Evolutionary conservation across 2,113 vertebrate species (phyloP), one percentile per base, ranked within the genome.

Genomic region (Psophia crepitans): DNA sequence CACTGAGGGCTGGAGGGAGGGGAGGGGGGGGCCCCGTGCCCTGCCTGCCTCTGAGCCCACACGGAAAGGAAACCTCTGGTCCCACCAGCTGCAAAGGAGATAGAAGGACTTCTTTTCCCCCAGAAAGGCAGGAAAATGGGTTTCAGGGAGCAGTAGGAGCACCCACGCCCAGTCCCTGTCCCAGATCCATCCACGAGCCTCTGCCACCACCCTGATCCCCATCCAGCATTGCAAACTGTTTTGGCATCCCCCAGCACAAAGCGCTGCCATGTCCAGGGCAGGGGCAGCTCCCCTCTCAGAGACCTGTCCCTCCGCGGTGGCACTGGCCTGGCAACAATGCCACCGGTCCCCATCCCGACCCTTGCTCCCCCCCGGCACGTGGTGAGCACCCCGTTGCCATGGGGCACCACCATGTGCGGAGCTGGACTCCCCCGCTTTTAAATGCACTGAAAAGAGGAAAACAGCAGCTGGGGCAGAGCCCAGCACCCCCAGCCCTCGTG

Each of bases 321-420:
- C 68, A 32, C 53, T 24, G 77, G 14, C 28, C 78, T 56, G 53
- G 53, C 71, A 89, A 68, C 57, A 73, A 18, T 9, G n/a, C 33
- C 49, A 13, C 33, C 3, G 1, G 8, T 46, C 6, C 57, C 53
- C n/a, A n/a, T 23, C n/a, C 43, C 10, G 7, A 32, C 28, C 33
- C 26, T 64, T 2, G 2, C 13, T 37, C 16, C 27, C 9, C 1
- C 61, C 35, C 23, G 21, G 8, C 26, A 21, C 4, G 1, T 1
- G 73, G 37, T 64, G 77, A 78, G 66, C 19, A 10, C 4, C 44
- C 35, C 4, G 2, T 33, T 33, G 79, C 43, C 22, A 9, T 2
- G 20, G 43, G 46, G 64, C n/a, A 4, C 6, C 64, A 37, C 41
- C 33, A 37, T 53, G 6, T 27, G 53, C 3, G 28, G 65, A 63